phyloP scores from a whole-genome alignment of 2,113 vertebrate genomes.

The Strix uralensis region DNA sequence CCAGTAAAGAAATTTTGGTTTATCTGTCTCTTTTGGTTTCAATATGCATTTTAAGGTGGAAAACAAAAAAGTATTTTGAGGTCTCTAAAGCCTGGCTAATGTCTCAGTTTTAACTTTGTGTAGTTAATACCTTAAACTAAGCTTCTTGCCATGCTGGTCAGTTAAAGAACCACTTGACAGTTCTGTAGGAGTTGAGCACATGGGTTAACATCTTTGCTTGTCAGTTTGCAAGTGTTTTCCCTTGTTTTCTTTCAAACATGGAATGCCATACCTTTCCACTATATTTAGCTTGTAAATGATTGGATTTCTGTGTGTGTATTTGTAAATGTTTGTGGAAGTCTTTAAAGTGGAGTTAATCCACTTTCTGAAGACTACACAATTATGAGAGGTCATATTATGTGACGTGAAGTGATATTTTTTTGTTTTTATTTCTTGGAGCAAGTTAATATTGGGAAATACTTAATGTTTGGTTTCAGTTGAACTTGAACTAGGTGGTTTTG shows the following conservation, averaged over 20 bases:
- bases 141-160: not conserved
- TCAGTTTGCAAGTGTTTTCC: not conserved
- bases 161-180: not conserved
- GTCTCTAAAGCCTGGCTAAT: not conserved
- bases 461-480: not conserved
- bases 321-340: not conserved
- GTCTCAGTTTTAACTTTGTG: not conserved
- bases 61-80: not conserved
- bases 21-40: not conserved
- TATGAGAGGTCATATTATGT: not conserved
- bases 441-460: not conserved
- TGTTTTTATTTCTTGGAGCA: not conserved
- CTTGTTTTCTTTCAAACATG: not conserved
- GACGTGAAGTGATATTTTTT: not conserved
- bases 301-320: not conserved
- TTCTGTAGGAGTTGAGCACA: not conserved
- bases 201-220: not conserved
- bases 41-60: not conserved
- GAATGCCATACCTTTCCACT: not conserved
- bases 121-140: not conserved
- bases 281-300: not conserved
- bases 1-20: not conserved
- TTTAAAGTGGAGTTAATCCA: not conserved
- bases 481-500: not conserved
- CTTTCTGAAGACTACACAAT: not conserved